Base-by-base conservation (phyloP, 2,797 vertebrate species). In the Pogonophryne albipinna region DNA sequence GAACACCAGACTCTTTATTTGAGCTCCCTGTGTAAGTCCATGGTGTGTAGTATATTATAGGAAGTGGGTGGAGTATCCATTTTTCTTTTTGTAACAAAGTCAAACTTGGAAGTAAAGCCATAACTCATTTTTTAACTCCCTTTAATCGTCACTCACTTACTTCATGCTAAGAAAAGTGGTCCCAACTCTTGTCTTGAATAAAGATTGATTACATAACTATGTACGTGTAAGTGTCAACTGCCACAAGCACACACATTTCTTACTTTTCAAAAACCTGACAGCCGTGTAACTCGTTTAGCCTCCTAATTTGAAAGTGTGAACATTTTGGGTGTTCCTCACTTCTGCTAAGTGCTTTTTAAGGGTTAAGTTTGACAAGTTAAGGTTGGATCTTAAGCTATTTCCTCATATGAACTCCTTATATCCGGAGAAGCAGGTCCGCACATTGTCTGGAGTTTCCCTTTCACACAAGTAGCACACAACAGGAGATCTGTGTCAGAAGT, bases 1-100 rank as follows among this genome's bases (percentile, higher is more conserved):
- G 71, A 61, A 44, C 62, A 52, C 42, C 51, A 79, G 27, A 66
- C 52, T 78, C 51, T 86, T 84, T 79, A 59, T 67, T 77, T 81
- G 60, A 68, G 52, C 38, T 71, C 46, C 49, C 20, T 73, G 2
- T 15, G 47, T 58, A n/a, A 58, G 52, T 83, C 60, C 75, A 17
- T 16, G 10, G 67, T 71, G 80, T 60, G 68, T 52, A 75, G 23
- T 62, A 59, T 72, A 47, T 74, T 57, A 50, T 60, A 66, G 57
- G 60, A 78, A 78, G 71, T 83, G 79, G 71, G 82, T 51, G 74
- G 60, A 62, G 62, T 67, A 46, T 66, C 56, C 27, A 53, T 69
- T 55, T 80, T 68, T 63, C 8, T 1, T 60, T 66, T 58, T 64
- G 16, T 53, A 63, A 42, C 42, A 71, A 79, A 59, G 60, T 62